Conservation (phyloP, 2,113 vertebrate genomes). For the Sylvicapra grimmia region DNA sequence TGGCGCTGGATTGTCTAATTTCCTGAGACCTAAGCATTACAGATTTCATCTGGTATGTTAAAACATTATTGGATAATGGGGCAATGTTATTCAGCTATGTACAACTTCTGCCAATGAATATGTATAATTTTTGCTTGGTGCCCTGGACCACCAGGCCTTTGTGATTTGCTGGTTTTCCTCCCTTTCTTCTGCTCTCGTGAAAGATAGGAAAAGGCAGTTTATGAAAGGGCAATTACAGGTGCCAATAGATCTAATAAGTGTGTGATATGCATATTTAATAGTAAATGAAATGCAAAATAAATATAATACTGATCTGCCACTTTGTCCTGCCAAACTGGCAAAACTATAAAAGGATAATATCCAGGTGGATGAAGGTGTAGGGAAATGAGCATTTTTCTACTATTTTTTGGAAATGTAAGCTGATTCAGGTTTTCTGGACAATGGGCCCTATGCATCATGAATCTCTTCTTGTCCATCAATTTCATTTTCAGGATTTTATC, state of each 20-base stretch:
- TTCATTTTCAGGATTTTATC: not conserved
- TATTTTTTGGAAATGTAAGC: not conserved
- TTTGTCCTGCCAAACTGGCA: not conserved
- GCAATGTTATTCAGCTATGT: not conserved
- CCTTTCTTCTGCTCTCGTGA: not conserved
- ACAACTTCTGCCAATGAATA: not conserved
- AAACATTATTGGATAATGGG: not conserved
- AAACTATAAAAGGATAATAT: not conserved
- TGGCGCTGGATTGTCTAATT: not conserved
- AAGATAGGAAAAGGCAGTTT: not conserved
- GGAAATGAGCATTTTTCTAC: not conserved
- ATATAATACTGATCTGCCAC: not conserved
- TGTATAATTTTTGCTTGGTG: not conserved
- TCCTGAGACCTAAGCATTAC: not conserved
- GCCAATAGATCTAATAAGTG: not conserved
- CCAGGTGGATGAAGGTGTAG: not conserved
- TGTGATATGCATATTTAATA: not conserved
- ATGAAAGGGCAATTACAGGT: not conserved
- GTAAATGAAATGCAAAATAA: not conserved
- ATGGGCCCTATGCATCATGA: not conserved
- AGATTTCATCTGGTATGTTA: not conserved
- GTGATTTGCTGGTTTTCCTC: not conserved
- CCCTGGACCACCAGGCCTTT: not conserved
- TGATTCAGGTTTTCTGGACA: not conserved
- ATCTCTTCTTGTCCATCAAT: not conserved